phyloP scores from a whole-genome alignment of 2,888 invertebrate species.

The Drosophila acutilabella region DNA sequence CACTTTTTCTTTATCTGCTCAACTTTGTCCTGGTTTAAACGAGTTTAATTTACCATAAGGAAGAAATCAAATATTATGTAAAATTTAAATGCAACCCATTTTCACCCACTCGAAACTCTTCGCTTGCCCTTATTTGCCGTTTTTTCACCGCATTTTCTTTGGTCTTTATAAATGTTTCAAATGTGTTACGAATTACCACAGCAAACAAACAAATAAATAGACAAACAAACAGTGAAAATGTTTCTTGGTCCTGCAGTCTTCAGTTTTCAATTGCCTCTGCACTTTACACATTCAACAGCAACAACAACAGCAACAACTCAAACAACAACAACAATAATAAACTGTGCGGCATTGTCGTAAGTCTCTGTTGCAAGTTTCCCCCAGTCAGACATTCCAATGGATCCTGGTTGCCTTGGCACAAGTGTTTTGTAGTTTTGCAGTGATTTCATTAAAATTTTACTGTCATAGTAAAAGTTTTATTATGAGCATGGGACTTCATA shows the following conservation, averaged over 20 bases:
- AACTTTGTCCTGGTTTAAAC: neutral
- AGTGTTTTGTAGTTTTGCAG: constrained; percentile 70
- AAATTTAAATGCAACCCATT: constrained; percentile 7
- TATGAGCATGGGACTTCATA: constrained; percentile 56
- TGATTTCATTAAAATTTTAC: constrained; percentile 77
- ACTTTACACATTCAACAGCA: constrained; percentile 55
- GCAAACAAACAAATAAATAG: constrained; percentile 10
- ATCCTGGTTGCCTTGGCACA: constrained; percentile 35
- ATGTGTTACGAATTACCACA: constrained; percentile 52
- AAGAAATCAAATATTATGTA: constrained; percentile 10
- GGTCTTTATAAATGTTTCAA: constrained; percentile 37
- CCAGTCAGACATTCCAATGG: constrained; percentile 21
- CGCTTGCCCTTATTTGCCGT: no score
- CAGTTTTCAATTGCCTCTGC: constrained; percentile 46
- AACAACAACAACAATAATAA: constrained; percentile 27
- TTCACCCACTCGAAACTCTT: constrained; percentile 5
- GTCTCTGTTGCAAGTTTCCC: constrained; percentile 26
- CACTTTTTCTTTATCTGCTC: neutral
- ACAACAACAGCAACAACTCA: no score
- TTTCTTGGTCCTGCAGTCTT: constrained; percentile 20
- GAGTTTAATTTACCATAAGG: constrained; percentile 10
- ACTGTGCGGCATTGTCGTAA: constrained; percentile 20
- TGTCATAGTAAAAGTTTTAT: constrained; percentile 75
- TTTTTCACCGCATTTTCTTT: constrained; percentile 5
- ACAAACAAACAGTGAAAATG: constrained; percentile 21